Conservation (phyloP, 2,113 vertebrate genomes). For the Paralichthys olivaceus region DNA sequence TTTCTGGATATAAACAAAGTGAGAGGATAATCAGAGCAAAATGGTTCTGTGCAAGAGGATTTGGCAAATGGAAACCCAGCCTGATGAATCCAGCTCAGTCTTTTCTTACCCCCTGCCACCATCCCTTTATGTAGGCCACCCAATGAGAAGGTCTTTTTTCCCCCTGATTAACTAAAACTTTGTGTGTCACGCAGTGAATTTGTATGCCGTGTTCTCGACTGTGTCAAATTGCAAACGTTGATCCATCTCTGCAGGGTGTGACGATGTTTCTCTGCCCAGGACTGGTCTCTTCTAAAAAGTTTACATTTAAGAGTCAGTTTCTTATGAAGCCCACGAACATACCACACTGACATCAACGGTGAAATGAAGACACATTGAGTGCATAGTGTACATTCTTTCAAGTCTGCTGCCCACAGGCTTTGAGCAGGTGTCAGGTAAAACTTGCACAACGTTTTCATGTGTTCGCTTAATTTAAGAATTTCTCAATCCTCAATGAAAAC, state of each 20-base stretch:
- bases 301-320: not conserved
- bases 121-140: slow-evolving; percentile 39
- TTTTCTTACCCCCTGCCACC: slow-evolving; percentile 5
- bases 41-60: slow-evolving; percentile 55
- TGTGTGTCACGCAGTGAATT: slow-evolving; percentile 12
- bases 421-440: slow-evolving; percentile 5
- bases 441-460: not conserved
- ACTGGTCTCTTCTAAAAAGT: not conserved
- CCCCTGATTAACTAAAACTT: slow-evolving; percentile 43
- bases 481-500: not conserved
- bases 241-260: slow-evolving; percentile 10
- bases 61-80: slow-evolving; percentile 38
- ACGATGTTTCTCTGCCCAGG: not conserved
- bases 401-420: not conserved
- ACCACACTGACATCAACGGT: slow-evolving; percentile 6
- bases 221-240: slow-evolving; percentile 12
- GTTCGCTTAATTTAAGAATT: not conserved
- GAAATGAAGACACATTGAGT: not conserved
- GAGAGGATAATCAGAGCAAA: slow-evolving; percentile 48
- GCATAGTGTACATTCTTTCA: not conserved
- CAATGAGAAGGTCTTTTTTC: slow-evolving; percentile 32
- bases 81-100: slow-evolving; percentile 35
- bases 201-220: slow-evolving; percentile 1
- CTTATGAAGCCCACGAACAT: slow-evolving; percentile 6
- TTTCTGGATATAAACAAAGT: slow-evolving; percentile 36